Conservation (phyloP, 2,888 invertebrate species). For the Ashinkailepas kermadecensis region DNA sequence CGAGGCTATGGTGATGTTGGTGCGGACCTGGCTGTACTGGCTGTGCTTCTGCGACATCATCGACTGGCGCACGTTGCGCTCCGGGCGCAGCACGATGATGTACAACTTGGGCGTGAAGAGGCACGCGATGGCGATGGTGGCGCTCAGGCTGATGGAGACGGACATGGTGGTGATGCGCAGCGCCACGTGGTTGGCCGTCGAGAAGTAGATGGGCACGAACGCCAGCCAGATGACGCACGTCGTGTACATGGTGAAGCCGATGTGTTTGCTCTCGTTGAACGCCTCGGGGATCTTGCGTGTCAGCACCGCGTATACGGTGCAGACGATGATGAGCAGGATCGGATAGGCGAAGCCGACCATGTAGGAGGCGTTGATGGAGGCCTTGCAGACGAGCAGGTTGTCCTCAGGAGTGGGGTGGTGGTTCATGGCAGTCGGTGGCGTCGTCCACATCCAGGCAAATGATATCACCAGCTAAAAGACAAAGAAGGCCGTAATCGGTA, state of each 20-base stretch:
- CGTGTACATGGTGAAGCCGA: slow-evolving; percentile 99
- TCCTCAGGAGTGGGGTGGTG: slow-evolving; percentile 86
- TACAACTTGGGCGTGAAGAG: slow-evolving; percentile 89
- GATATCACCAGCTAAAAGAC: slow-evolving; percentile 67
- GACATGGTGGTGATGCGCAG: slow-evolving; percentile 91
- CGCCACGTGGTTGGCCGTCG: slow-evolving; percentile 65
- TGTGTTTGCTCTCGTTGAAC: slow-evolving; percentile 96
- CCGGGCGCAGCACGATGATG: slow-evolving; percentile 80
- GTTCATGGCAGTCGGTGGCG: slow-evolving; percentile 79
- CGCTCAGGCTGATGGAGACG: slow-evolving; percentile 87
- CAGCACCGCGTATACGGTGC: slow-evolving; percentile 91
- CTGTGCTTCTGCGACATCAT: slow-evolving; percentile 38
- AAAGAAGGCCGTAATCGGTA: no score
- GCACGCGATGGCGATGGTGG: slow-evolving; percentile 86
- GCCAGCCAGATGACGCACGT: slow-evolving; percentile 97
- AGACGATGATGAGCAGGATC: slow-evolving; percentile 57
- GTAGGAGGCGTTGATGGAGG: slow-evolving; percentile 84
- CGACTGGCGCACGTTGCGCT: slow-evolving; percentile 73
- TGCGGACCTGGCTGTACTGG: slow-evolving; percentile 31
- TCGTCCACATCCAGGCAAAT: slow-evolving; percentile 83
- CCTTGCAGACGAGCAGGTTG: slow-evolving; percentile 86
- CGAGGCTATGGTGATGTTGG: slow-evolving; percentile 16
- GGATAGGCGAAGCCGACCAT: slow-evolving; percentile 93
- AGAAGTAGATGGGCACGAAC: slow-evolving; percentile 94
- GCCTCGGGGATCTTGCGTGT: slow-evolving; percentile 97